Evolutionary conservation across 2,888 invertebrate species (phyloP).

Genomic region (Tetranychus piercei): DNA sequence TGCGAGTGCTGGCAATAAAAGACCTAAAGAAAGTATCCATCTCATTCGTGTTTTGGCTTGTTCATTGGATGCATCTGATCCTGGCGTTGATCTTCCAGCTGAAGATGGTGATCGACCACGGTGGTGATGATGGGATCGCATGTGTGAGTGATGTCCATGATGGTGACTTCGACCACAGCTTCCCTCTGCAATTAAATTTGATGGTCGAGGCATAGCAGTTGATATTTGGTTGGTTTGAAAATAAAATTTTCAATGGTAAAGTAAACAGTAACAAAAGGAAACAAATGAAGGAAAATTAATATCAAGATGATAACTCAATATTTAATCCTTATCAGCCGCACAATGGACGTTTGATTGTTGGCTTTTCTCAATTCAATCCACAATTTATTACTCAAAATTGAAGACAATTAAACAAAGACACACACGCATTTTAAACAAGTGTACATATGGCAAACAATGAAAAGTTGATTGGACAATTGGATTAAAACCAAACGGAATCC

Average conservation of each 20-base stretch:
- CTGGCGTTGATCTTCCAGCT: background rate
- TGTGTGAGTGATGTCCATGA: background rate
- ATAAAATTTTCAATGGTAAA: background rate
- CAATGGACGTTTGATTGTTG: background rate
- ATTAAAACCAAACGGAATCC: no score
- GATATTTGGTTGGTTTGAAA: background rate
- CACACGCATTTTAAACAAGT: no score
- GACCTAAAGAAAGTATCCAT: constrained; percentile 24
- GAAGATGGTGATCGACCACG: background rate
- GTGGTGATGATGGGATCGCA: background rate
- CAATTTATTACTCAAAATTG: background rate
- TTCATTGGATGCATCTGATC: background rate
- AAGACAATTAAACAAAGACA: no score
- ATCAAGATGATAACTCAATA: no score
- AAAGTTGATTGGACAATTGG: no score
- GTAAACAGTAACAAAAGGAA: background rate
- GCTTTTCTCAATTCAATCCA: background rate
- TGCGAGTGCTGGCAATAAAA: constrained; percentile 24
- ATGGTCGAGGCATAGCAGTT: background rate
- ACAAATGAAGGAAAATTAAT: background rate
- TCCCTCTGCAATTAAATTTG: background rate
- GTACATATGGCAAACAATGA: no score
- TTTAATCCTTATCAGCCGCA: no score
- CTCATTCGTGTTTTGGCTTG: constrained; percentile 20
- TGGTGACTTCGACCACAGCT: constrained; percentile 3